Evolutionary conservation across 2,888 invertebrate species (phyloP), one percentile per base, ranked within the genome.

Genomic region (Mellilla xanthometata): DNA sequence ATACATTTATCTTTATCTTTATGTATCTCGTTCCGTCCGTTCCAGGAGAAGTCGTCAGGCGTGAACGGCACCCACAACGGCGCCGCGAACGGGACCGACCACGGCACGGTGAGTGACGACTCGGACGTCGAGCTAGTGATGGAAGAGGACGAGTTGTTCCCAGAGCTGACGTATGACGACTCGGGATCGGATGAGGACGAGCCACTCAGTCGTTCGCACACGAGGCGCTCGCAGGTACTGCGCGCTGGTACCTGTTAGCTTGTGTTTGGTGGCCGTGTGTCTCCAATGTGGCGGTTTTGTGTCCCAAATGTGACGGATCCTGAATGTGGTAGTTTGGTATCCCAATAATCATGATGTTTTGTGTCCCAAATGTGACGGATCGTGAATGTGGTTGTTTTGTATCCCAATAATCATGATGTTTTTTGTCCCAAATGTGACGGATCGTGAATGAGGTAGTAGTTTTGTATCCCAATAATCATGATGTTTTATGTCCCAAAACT

Each of bases 171-270:
- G 24, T 90, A 90, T 36, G 89, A 88, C 38, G 73, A 68, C 13
- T 84, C 84, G 1, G 86, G 86, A 50, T 71, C 65, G 22, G 85
- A 82, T 48, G 9, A 13, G 49, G 83, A 83, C 56, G 67, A 62
- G 31, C 65, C 65, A 56, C 72, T 80, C 39, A 74, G 76, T 46
- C 24, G 24, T 19, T 6, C 62, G 88, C 58, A 72, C 49, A 90
- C 90, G 3, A 68, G 90, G 52, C 68, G 90, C 50, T 83, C 83
- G 59, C 90, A 90, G 87, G 89, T 90, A 72, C 64, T 68, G 51
- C 47, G 42, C 52, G 15, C 6, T 19, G 2, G 57, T 62, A 68
- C 68, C 68, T 68, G 63, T 49, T 32, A 34, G 49, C 41, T 48
- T 52, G 51, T 52, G 47, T 43, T 12, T 26, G 3, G 6, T 13